Evolutionary conservation across 1,140 invertebrate genomes (phyloP).

Genomic region (Mercenaria mercenaria): DNA sequence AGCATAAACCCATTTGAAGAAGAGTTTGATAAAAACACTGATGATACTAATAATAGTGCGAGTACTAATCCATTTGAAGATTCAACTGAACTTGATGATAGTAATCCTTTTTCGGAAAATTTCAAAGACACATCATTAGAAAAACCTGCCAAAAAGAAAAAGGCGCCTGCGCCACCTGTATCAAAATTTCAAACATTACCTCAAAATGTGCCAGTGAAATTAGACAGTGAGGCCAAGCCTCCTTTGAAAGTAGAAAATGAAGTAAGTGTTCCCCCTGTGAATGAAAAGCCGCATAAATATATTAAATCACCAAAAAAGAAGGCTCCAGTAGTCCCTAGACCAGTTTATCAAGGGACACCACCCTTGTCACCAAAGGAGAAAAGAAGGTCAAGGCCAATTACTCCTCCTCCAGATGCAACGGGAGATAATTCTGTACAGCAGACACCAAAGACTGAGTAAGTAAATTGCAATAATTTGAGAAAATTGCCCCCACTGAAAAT

Average conservation of each 20-base stretch:
- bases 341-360: slow-evolving; percentile 79
- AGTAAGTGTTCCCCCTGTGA: slow-evolving; percentile 15
- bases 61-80: slow-evolving; percentile 75
- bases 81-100: slow-evolving; percentile 50
- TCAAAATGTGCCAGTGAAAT: not conserved
- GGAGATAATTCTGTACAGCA: slow-evolving; percentile 36
- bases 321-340: slow-evolving; percentile 64
- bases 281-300: slow-evolving; percentile 44
- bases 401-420: slow-evolving; percentile 70
- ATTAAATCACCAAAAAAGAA: slow-evolving; percentile 65
- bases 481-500: no score
- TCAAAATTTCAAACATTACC: slow-evolving; percentile 47
- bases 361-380: slow-evolving; percentile 78
- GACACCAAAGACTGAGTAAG: not conserved
- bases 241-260: not conserved
- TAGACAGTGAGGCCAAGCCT: slow-evolving; percentile 12
- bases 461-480: no score
- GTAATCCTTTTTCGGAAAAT: slow-evolving; percentile 63
- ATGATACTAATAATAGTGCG: not conserved
- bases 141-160: slow-evolving; percentile 41
- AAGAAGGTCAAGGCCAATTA: slow-evolving; percentile 75
- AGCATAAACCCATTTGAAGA: slow-evolving; percentile 56
- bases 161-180: slow-evolving; percentile 36
- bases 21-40: slow-evolving; percentile 20
- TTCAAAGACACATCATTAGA: slow-evolving; percentile 41